Conservation (phyloP, 2,797 vertebrate genomes). For the Clarias fuscus region DNA sequence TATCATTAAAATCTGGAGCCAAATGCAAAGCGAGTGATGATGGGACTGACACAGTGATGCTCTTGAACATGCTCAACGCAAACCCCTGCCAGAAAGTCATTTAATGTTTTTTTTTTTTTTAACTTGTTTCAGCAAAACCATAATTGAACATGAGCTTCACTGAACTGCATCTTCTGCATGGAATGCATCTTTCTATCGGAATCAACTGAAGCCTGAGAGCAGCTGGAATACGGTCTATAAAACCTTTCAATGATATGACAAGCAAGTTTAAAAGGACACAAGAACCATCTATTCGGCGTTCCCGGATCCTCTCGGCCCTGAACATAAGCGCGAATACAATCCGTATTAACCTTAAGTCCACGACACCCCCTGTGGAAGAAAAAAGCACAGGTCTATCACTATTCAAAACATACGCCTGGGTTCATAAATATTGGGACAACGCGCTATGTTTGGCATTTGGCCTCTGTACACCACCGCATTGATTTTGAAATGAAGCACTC, state of each 20-base stretch:
- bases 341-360: slow-evolving; percentile 52
- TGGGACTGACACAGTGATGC: not conserved
- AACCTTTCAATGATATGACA: not conserved
- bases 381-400: too few species aligned
- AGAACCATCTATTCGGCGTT: not conserved
- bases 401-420: too few species aligned
- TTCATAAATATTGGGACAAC: too few species aligned
- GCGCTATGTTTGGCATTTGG: too few species aligned
- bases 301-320: not conserved
- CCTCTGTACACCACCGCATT: too few species aligned
- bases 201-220: slow-evolving; percentile 1
- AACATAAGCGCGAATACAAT: slow-evolving; percentile 51
- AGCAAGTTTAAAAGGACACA: not conserved
- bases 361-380: slow-evolving; percentile 50
- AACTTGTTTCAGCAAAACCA: slow-evolving; percentile 30
- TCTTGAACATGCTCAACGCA: slow-evolving; percentile 4
- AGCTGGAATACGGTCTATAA: not conserved
- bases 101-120: slow-evolving; percentile 7
- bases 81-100: not conserved
- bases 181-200: not conserved
- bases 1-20: slow-evolving; percentile 1
- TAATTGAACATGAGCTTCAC: slow-evolving; percentile 25
- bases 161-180: not conserved
- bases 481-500: too few species aligned
- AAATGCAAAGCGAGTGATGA: slow-evolving; percentile 11